Base-by-base conservation (phyloP, 2,888 invertebrate species). In the Pachymerium ferrugineum region DNA sequence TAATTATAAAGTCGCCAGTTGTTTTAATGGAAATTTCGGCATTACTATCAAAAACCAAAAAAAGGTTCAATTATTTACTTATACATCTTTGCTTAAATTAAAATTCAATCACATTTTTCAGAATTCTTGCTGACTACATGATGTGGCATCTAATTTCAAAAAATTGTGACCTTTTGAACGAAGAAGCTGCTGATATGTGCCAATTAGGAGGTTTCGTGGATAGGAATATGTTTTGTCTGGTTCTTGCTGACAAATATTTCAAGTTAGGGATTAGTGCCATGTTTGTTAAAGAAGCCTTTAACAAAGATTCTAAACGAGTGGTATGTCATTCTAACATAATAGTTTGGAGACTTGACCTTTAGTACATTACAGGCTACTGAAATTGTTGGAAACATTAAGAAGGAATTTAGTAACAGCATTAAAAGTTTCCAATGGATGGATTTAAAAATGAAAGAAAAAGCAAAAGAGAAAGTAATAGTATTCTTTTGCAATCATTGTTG, bases 381-480 rank as follows among this genome's bases (percentile, higher is more conserved):
- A 82, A 93, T 96, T 92, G 94, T 95, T 0, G 85, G 87, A 73
- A 90, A 93, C 78, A 93, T 97, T 78, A 87, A 91, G 76, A 84
- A 85, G 73, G 90, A 94, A 77, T 96, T 96, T 84, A 87, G 88
- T 76, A 88, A 90, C 78, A 93, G 94, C 30, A 82, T 95, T 74
- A 85, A 87, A 22, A 86, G 88, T 74, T 79, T 94, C 12, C 90
- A 91, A 69, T 97, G 97, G 97, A 96, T 97, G 97, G 96, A 97
- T 80, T 88, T 88, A 0, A 84, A 86, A 77, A 97, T 97, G 3
- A 0, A 89, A 81, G 80, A 80, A 76, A 79, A 80, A 68, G 83
- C 83, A 14, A 80, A 79, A 38, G 80, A 80, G 73, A 83, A 83
- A 80, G 83, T 83, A 62, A 75, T 72, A 69, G 25, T 16, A 19